Conservation (phyloP, 2,113 vertebrate species). For the Hystrix brachyura region DNA sequence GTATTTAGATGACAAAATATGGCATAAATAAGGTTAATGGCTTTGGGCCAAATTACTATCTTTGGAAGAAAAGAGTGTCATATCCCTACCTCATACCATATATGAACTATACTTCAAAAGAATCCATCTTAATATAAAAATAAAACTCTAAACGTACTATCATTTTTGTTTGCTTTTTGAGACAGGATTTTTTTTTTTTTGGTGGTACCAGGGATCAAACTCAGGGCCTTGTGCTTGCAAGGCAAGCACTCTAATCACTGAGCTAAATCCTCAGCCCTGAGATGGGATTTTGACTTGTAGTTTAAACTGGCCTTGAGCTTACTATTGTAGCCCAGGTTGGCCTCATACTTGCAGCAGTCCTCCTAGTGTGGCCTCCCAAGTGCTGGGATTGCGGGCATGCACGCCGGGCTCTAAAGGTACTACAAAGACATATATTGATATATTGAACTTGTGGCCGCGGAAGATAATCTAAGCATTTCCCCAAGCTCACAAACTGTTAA, state of each 20-base stretch:
- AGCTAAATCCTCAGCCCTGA: no score
- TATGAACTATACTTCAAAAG: background rate
- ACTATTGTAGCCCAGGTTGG: no score
- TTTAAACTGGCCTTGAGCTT: no score
- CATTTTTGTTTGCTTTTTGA: no score
- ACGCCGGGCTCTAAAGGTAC: background rate
- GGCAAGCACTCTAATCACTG: no score
- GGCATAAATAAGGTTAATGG: background rate
- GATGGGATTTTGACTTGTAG: no score
- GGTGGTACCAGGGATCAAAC: no score
- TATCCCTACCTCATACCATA: background rate
- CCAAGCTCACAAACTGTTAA: background rate
- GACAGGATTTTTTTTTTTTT: no score
- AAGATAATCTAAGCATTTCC: background rate
- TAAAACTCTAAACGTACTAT: background rate
- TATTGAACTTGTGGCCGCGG: background rate
- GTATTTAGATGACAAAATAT: background rate
- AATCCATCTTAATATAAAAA: background rate
- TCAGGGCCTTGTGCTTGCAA: no score
- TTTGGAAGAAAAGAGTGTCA: background rate
- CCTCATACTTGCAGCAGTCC: no score
- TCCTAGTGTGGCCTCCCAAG: no score
- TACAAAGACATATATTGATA: background rate
- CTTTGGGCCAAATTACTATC: background rate
- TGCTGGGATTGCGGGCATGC: no score